Conservation (phyloP, 2,888 invertebrate genomes). For the Drosophila yooni region DNA sequence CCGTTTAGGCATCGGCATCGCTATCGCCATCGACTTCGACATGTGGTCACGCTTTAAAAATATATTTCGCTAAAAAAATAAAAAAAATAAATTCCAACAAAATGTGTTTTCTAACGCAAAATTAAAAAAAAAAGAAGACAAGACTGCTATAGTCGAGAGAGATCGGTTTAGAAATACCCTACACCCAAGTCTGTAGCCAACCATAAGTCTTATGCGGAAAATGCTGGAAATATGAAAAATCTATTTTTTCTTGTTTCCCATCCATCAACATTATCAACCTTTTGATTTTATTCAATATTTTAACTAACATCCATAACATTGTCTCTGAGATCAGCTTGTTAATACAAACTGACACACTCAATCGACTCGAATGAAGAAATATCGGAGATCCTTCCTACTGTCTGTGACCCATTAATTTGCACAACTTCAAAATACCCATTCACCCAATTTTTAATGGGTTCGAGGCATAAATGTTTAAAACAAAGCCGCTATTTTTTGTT, state of each 20-base stretch:
- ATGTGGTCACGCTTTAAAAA: conserved; percentile 79
- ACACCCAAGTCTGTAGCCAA: neutral
- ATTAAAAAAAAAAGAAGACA: conserved; percentile 2
- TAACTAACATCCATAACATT: neutral
- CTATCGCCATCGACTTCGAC: neutral
- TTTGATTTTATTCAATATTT: neutral
- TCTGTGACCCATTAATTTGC: neutral
- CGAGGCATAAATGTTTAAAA: neutral
- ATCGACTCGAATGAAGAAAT: neutral
- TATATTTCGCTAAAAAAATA: conserved; percentile 44
- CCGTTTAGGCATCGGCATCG: conserved; percentile 49
- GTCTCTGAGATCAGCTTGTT: neutral
- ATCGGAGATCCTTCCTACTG: neutral
- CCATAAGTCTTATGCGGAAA: neutral
- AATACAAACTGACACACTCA: neutral
- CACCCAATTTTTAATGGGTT: neutral
- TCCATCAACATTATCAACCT: neutral
- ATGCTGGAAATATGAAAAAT: neutral
- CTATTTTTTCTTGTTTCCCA: neutral
- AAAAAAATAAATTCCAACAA: conserved; percentile 12
- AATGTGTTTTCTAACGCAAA: conserved; percentile 32
- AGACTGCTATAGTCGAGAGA: neutral
- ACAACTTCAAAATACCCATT: neutral
- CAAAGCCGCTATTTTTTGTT: conserved; percentile 35
- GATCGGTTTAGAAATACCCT: neutral